Evolutionary conservation across 2,888 invertebrate species (phyloP).

Genomic region (Eumerus sabulonum): DNA sequence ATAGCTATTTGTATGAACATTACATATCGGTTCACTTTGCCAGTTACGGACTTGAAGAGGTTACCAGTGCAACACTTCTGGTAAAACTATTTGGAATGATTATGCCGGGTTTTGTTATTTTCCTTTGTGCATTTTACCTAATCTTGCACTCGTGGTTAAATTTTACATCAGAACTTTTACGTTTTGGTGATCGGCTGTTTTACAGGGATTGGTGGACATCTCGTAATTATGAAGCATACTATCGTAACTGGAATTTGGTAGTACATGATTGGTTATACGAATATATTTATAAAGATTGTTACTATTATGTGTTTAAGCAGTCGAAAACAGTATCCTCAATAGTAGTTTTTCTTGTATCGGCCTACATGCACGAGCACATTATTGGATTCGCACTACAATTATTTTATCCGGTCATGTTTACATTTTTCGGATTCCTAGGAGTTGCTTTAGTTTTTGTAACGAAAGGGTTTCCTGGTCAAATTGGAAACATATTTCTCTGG

Average conservation of each 20-base stretch:
- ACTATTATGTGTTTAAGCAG: conserved; percentile 78
- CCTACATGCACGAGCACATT: conserved; percentile 93
- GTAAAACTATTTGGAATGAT: conserved; percentile 86
- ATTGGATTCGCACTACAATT: conserved; percentile 88
- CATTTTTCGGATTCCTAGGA: conserved; percentile 86
- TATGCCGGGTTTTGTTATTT: conserved; percentile 86
- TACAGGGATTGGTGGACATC: conserved; percentile 97
- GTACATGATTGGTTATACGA: conserved; percentile 96
- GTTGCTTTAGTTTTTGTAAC: conserved; percentile 81
- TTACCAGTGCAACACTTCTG: conserved; percentile 77
- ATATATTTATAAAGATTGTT: conserved; percentile 90
- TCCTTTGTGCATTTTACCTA: conserved; percentile 89
- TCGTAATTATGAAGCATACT: conserved; percentile 89
- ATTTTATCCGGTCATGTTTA: conserved; percentile 91
- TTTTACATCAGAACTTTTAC: conserved; percentile 92
- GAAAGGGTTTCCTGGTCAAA: conserved; percentile 78
- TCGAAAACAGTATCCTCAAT: conserved; percentile 81
- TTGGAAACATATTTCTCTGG: conserved; percentile 93
- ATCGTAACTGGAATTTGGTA: conserved; percentile 96
- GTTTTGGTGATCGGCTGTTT: conserved; percentile 92
- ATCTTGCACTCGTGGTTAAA: conserved; percentile 95
- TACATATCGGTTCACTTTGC: conserved; percentile 83
- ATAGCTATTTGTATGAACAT: conserved; percentile 89
- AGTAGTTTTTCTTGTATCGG: conserved; percentile 88
- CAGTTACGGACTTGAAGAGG: conserved; percentile 77